Evolutionary conservation across 2,888 invertebrate genomes (phyloP).

Genomic region (Caenorhabditis sinica): DNA sequence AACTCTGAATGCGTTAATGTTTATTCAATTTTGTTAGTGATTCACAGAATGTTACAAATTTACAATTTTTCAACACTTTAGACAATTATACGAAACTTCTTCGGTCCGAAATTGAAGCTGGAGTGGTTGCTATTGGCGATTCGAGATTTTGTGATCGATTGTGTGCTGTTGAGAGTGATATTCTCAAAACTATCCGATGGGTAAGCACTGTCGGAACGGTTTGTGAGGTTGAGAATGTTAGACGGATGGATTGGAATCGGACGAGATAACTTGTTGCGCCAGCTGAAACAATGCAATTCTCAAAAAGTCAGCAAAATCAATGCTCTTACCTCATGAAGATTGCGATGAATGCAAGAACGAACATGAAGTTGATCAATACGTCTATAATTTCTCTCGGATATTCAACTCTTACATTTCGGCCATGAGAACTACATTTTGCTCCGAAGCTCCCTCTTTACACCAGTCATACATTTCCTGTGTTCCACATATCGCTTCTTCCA

Average conservation of each 20-base stretch:
- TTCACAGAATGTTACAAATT: no score
- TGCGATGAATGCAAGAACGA: neutral
- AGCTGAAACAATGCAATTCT: constrained; percentile 30
- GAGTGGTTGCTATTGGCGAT: no score
- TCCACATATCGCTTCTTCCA: constrained; percentile 38
- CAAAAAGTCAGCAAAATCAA: no score
- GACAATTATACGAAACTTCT: no score
- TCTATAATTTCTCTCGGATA: neutral
- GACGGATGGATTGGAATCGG: constrained; percentile 49
- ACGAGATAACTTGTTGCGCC: constrained; percentile 22
- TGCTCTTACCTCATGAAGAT: constrained; percentile 27
- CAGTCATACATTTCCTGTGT: constrained; percentile 22
- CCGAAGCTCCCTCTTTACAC: constrained; percentile 27
- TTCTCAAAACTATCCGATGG: no score
- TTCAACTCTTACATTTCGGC: neutral
- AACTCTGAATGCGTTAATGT: no score
- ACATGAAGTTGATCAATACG: neutral
- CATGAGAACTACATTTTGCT: constrained; percentile 18
- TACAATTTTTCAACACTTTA: no score
- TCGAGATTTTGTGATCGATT: no score
- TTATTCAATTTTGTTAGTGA: no score
- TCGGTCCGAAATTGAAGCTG: no score
- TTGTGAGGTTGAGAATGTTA: constrained; percentile 32
- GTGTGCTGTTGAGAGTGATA: no score
- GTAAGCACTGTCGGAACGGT: neutral